Evolutionary conservation across 2,888 invertebrate species (phyloP), one percentile per base, ranked within the genome.

Genomic region (Odontocerum albicorne): DNA sequence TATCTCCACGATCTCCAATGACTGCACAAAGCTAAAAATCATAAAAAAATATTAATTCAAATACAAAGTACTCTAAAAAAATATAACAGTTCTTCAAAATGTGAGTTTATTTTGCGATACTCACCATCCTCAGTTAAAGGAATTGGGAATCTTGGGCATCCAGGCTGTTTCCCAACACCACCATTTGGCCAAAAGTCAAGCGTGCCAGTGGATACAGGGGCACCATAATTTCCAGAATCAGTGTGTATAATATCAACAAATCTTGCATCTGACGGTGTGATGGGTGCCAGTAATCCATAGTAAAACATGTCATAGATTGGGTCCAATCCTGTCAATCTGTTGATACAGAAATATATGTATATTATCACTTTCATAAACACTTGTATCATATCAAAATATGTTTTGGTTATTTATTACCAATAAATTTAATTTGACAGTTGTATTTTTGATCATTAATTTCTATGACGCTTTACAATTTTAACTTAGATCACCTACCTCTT

Each of bases 181-280:
- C 79, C 76, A 59, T 83, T 83, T 0, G 83, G 83, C 83, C 83
- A 83, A 68, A 83, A 83, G 63, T 83, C 83, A 0, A 71, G 82
- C 0, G 81, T 80, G 1, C 82, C 83, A 0, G 82, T 81, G 12
- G 71, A 67, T 1, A 78, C 74, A 0, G 82, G 82, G 0, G 82
- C 81, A 0, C 83, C 84, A 55, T 82, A 83, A 0, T 77, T 72
- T 20, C 83, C 82, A 0, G 83, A 82, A 62, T 86, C 85, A 0
- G 87, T 86, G 65, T 88, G 88, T 52, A 88, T 86, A 3, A 87
- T 79, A 66, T 87, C 84, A 1, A 83, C 83, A 40, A 83, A 82
- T 42, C 79, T 77, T 0, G 83, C 83, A 65, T 83, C 83, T 1
- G 69, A 70, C 2, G 74, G 72, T 33, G 63, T 72, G 7, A 83